A percentile compares a stretch with the other conserved stretches of the same genome.
Evolutionary conservation across 1,140 invertebrate species (phyloP).

Genomic region (Neuroterus valhalla): DNA sequence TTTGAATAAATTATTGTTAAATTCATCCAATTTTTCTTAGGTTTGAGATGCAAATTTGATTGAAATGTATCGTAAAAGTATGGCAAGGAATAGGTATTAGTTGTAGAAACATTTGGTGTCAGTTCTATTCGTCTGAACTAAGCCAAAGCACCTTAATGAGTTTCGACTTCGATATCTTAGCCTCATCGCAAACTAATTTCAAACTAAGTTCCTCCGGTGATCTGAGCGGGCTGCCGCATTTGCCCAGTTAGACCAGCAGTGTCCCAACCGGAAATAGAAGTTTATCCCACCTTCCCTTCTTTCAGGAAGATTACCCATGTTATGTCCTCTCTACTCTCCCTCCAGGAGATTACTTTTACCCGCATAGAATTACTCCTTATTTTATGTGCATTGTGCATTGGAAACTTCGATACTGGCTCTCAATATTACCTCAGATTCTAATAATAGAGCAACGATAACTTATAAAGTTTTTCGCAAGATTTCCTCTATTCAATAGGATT

Average conservation of each 20-base stretch:
- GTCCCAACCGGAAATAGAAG: conserved; percentile 22
- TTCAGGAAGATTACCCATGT: conserved; percentile 29
- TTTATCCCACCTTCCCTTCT: conserved; percentile 8
- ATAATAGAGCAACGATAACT: neutral
- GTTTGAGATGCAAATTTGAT: neutral
- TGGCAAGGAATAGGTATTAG: neutral
- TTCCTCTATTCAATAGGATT: neutral
- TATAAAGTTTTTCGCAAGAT: neutral
- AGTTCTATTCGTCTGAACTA: conserved; percentile 10
- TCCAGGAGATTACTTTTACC: conserved; percentile 26
- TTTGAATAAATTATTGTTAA: no score
- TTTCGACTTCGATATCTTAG: conserved; percentile 26
- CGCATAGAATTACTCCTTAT: conserved; percentile 22
- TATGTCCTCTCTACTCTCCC: conserved; percentile 3
- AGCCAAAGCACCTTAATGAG: conserved; percentile 25
- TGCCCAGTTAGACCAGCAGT: conserved; percentile 22
- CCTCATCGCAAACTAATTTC: conserved; percentile 30
- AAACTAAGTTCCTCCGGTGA: conserved; percentile 20
- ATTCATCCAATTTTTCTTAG: no score
- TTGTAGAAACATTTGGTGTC: neutral
- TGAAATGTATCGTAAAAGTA: conserved; percentile 10
- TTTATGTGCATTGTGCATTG: neutral
- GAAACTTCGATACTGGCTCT: conserved; percentile 8
- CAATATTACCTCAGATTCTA: conserved; percentile 13
- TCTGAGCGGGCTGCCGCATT: conserved; percentile 29